Conservation (phyloP, 2,113 vertebrate genomes). For the Arothron firmamentum region DNA sequence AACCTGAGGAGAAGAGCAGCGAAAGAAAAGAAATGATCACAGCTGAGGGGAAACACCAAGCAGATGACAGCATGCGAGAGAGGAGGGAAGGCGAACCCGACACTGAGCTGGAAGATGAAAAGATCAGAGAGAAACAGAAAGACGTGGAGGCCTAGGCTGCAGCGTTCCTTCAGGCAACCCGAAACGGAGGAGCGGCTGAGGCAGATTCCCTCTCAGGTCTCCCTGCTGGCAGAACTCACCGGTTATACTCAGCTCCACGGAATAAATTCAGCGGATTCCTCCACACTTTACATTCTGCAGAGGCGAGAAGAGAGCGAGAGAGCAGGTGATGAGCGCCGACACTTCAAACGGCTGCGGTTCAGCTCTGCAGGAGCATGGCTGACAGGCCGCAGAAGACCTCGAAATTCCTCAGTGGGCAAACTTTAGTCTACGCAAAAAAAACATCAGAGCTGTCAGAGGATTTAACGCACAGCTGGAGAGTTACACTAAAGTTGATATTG, state of each 20-base stretch:
- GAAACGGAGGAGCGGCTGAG: not conserved
- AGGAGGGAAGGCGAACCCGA: not conserved
- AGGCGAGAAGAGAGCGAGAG: slow-evolving; percentile 51
- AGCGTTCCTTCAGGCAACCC: not conserved
- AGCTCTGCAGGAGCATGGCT: not conserved
- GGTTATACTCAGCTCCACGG: slow-evolving; percentile 96
- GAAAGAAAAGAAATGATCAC: not conserved
- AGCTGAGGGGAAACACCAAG: not conserved
- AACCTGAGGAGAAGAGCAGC: not conserved
- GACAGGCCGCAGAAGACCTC: not conserved
- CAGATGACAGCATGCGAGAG: not conserved
- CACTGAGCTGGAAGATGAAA: not conserved
- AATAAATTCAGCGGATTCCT: slow-evolving; percentile 98
- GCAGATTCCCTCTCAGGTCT: not conserved
- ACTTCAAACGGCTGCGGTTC: slow-evolving; percentile 23
- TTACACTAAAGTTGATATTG: no score
- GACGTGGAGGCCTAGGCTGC: not conserved
- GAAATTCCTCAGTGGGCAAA: slow-evolving; percentile 14
- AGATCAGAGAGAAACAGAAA: not conserved
- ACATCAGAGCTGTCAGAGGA: not conserved
- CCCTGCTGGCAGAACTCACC: slow-evolving; percentile 77
- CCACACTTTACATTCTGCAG: slow-evolving; percentile 98
- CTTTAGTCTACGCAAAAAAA: not conserved
- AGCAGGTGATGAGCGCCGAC: slow-evolving; percentile 9
- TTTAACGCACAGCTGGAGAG: no score